These are phyloP conservation scores for Alaudala cheleensis DNA, from an alignment of 2,113 vertebrate genomes.

Conservation along the genomic window DNA sequence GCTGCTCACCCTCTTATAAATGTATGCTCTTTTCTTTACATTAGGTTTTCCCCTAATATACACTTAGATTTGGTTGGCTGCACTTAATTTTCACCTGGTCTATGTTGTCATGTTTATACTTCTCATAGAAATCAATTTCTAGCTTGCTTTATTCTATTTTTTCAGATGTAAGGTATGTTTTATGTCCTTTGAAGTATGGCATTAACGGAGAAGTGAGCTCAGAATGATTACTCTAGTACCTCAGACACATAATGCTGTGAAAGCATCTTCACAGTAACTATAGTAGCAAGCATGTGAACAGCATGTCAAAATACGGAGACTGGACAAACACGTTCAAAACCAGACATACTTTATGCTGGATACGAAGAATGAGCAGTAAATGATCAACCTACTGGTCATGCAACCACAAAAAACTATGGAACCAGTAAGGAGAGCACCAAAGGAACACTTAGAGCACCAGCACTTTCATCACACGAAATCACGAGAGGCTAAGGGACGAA, in stretches of 20 bases:
- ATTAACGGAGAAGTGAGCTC: not conserved
- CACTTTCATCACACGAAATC: not conserved
- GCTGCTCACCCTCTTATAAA: not conserved
- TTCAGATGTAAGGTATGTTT: not conserved
- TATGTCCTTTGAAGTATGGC: not conserved
- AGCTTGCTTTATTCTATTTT: not conserved
- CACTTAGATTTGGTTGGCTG: not conserved
- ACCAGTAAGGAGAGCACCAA: not conserved
- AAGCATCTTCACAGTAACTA: constrained; percentile 8
- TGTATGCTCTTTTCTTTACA: not conserved
- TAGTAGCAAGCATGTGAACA: not conserved
- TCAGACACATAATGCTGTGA: not conserved
- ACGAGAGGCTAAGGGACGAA: not conserved
- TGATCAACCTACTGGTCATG: not conserved
- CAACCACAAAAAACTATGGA: not conserved
- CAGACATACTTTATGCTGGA: not conserved
- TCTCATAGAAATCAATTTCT: not conserved
- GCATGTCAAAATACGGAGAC: not conserved
- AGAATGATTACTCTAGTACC: not conserved
- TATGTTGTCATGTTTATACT: not conserved
- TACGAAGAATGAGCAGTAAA: not conserved
- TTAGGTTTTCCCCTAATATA: not conserved
- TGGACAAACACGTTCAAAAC: not conserved
- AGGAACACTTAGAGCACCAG: not conserved
- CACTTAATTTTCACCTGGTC: not conserved